These are phyloP conservation scores for Macrophya alboannulata DNA, from an alignment of 2,888 invertebrate species.

Conservation along the genomic window DNA sequence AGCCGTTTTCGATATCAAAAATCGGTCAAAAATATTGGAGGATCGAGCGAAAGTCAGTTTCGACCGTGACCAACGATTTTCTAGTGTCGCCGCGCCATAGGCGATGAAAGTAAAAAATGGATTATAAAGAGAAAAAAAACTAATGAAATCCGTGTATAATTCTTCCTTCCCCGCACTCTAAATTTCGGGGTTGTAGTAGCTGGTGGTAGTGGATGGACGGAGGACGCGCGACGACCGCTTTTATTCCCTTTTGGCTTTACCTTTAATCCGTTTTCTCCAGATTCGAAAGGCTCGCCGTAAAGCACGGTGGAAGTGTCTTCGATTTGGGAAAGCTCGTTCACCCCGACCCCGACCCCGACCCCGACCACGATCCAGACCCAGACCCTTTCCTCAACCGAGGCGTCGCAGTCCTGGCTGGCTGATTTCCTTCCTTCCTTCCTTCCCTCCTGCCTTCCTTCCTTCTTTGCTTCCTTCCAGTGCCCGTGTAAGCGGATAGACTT, in stretches of 20 bases:
- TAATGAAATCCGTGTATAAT: not conserved
- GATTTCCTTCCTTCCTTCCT: not conserved
- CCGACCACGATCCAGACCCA: not conserved
- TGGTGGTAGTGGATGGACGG: not conserved
- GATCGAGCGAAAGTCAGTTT: too few relatives aligned
- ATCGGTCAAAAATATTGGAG: too few relatives aligned
- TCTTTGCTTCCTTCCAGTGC: slow-evolving; percentile 35
- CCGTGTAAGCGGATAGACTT: slow-evolving; percentile 71
- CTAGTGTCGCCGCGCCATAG: too few relatives aligned
- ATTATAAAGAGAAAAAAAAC: too few relatives aligned
- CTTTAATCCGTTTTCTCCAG: slow-evolving; percentile 50
- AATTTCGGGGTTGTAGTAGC: not conserved
- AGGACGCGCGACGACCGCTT: not conserved
- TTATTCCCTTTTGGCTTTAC: slow-evolving; percentile 37
- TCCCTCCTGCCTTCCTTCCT: not conserved
- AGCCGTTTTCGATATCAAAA: too few relatives aligned
- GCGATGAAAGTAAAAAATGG: not conserved
- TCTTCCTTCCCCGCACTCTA: not conserved
- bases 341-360: slow-evolving; percentile 25
- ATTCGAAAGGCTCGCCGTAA: slow-evolving; percentile 44
- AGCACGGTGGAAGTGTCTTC: slow-evolving; percentile 43
- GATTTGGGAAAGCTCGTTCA: slow-evolving; percentile 46
- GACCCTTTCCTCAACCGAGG: slow-evolving; percentile 31
- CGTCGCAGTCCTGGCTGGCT: not conserved
- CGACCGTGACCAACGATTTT: too few relatives aligned